Conservation (phyloP, 2,113 vertebrate genomes). For the Naja naja region DNA sequence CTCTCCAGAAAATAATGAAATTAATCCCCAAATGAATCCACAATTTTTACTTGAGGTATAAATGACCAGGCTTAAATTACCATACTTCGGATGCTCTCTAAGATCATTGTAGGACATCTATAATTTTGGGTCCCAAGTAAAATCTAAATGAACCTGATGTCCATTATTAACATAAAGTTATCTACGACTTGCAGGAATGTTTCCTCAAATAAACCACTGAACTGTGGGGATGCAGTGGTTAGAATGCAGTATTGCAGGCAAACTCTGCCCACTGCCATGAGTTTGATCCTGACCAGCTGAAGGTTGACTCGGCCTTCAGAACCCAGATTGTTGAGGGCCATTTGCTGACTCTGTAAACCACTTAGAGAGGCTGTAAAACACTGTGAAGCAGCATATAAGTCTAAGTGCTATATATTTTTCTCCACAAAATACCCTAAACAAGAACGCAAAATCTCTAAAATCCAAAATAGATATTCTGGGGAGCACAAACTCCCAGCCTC, state of each 20-base stretch:
- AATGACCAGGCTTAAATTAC: not conserved
- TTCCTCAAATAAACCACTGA: not conserved
- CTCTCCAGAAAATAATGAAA: not conserved
- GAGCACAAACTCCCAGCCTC: constrained; percentile 59
- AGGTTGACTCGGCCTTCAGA: not conserved
- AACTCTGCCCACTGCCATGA: not conserved
- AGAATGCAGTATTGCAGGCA: not conserved
- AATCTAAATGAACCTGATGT: constrained; percentile 49
- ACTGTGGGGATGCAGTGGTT: not conserved
- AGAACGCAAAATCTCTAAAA: constrained; percentile 67
- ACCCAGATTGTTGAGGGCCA: not conserved
- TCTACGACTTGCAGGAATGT: not conserved
- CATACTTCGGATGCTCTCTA: not conserved
- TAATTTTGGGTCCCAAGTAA: constrained; percentile 21
- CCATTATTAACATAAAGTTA: constrained; percentile 31
- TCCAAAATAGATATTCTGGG: constrained; percentile 59
- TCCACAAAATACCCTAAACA: constrained; percentile 51
- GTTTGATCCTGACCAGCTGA: not conserved
- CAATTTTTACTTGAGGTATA: not conserved
- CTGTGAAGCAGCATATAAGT: not conserved
- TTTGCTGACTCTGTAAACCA: too few species aligned
- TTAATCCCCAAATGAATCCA: not conserved
- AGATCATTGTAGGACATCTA: not conserved
- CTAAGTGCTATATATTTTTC: not conserved
- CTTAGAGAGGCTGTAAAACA: not conserved